phyloP scores from a whole-genome alignment of 2,113 vertebrate species.

The Ceuthmochares aereus region DNA sequence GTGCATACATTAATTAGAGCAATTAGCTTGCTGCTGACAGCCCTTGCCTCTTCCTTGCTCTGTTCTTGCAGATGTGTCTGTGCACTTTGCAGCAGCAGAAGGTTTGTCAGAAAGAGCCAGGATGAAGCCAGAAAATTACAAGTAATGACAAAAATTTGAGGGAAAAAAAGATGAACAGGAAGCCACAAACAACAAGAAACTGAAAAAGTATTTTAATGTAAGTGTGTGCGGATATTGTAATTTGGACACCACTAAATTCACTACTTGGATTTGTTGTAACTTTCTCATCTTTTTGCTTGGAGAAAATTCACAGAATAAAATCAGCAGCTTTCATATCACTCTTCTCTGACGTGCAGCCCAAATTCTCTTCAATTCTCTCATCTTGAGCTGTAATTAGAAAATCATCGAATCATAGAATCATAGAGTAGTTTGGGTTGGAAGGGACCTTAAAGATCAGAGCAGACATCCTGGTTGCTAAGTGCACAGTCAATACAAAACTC shows the following conservation, averaged over 20 bases:
- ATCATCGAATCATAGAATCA: background rate
- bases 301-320: background rate
- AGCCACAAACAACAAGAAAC: background rate
- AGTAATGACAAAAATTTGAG: background rate
- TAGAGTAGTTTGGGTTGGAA: no score
- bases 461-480: background rate
- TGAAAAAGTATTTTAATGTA: background rate
- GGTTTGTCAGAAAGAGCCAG: conserved; percentile 8
- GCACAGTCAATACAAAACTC: background rate
- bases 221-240: background rate
- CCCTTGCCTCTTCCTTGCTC: background rate
- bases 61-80: background rate
- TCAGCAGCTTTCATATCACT: background rate
- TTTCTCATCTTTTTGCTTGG: background rate
- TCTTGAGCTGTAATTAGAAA: background rate
- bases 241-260: background rate
- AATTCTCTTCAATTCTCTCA: background rate
- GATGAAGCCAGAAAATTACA: conserved; percentile 7
- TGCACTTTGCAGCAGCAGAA: conserved; percentile 3
- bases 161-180: background rate
- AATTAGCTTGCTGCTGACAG: conserved; percentile 20
- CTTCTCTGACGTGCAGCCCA: background rate
- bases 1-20: background rate
- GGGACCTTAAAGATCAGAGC: background rate
- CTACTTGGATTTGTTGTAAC: background rate